Conservation (phyloP, 2,113 vertebrate genomes). For the Plestiodon gilberti region DNA sequence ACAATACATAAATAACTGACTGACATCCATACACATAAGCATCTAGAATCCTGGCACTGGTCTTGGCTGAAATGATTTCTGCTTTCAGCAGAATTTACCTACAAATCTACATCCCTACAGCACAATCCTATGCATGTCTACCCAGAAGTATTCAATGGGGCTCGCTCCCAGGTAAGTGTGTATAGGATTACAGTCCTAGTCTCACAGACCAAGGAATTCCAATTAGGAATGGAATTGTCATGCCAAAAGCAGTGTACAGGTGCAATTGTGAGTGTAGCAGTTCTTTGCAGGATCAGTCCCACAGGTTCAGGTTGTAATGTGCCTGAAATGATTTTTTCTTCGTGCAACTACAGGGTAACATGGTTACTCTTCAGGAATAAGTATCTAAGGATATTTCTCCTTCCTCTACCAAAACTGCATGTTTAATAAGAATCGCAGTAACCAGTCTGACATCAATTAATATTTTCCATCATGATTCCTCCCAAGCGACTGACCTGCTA, state of each 20-base stretch:
- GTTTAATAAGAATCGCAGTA: neutral
- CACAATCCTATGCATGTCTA: no score
- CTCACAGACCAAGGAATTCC: neutral
- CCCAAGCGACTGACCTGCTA: neutral
- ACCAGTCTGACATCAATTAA: conserved; percentile 26
- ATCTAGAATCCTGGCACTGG: no score
- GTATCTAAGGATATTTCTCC: neutral
- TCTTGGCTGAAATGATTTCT: no score
- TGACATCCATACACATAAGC: no score
- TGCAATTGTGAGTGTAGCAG: neutral
- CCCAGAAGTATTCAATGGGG: no score
- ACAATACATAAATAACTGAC: no score
- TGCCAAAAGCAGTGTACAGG: neutral
- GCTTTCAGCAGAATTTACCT: no score
- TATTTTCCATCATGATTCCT: conserved; percentile 12
- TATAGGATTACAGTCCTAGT: no score
- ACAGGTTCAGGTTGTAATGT: neutral
- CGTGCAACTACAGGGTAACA: neutral
- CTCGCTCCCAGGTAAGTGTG: no score
- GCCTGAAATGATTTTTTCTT: neutral
- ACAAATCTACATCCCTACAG: no score
- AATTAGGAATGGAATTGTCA: neutral
- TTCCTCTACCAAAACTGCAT: neutral
- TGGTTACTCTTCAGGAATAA: neutral
- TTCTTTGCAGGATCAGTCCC: neutral